Conservation (phyloP, 2,113 vertebrate genomes). For the Turnix velox region DNA sequence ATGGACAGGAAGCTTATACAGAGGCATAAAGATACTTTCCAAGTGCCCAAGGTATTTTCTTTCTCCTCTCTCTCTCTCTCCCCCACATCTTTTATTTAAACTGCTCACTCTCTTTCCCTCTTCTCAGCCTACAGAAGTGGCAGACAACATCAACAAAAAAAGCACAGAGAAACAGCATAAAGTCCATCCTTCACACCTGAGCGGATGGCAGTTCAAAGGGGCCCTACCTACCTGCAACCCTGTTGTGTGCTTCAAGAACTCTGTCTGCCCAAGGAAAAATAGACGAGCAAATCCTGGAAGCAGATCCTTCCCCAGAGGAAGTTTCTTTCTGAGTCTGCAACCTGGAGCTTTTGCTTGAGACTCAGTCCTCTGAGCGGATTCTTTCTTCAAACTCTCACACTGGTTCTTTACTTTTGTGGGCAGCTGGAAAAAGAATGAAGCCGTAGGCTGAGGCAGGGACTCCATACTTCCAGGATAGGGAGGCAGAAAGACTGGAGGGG, state of each 20-base stretch:
- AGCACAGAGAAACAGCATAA: slow-evolving; percentile 34
- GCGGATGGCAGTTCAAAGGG: slow-evolving; percentile 28
- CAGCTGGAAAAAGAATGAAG: slow-evolving; percentile 71
- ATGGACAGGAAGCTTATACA: not conserved
- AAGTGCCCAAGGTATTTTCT: not conserved
- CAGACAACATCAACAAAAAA: slow-evolving; percentile 30
- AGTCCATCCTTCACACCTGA: slow-evolving; percentile 46
- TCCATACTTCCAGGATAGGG: slow-evolving; percentile 63
- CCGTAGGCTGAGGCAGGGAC: slow-evolving; percentile 64
- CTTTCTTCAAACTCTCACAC: slow-evolving; percentile 61
- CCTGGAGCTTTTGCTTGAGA: slow-evolving; percentile 62
- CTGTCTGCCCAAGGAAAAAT: slow-evolving; percentile 62
- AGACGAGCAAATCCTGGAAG: slow-evolving; percentile 64
- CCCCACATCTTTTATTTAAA: not conserved
- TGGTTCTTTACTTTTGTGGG: slow-evolving; percentile 65
- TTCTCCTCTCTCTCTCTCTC: slow-evolving; percentile 46
- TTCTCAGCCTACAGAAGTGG: slow-evolving; percentile 16
- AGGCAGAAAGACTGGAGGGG: slow-evolving; percentile 67
- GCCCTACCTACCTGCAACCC: slow-evolving; percentile 69
- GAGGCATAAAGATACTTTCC: not conserved
- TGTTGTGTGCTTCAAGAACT: slow-evolving; percentile 63
- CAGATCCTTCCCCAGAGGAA: slow-evolving; percentile 70
- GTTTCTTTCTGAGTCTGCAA: slow-evolving; percentile 65
- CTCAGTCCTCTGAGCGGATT: slow-evolving; percentile 61
- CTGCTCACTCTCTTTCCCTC: not conserved